Evolutionary conservation across 2,797 vertebrate genomes (phyloP).

Genomic region (Sebastes minor): DNA sequence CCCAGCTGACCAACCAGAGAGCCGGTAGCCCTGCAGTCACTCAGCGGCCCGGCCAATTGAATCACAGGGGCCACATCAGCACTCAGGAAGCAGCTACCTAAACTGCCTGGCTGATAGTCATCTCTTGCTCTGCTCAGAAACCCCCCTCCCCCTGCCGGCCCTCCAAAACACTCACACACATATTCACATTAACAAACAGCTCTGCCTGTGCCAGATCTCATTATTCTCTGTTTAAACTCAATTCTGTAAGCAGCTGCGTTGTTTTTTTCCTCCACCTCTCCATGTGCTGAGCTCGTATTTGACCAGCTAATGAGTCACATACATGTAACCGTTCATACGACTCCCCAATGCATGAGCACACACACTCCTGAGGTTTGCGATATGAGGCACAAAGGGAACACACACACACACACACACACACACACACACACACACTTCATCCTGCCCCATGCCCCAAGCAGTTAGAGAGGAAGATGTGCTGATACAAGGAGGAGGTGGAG

Average conservation of each 20-base stretch:
- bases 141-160: background rate
- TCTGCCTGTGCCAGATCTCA: slow-evolving; percentile 41
- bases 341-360: slow-evolving; percentile 16
- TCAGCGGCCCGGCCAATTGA: slow-evolving; percentile 56
- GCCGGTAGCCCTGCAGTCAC: slow-evolving; percentile 45
- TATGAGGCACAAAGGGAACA: slow-evolving; percentile 33
- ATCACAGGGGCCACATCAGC: slow-evolving; percentile 70
- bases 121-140: slow-evolving; percentile 48
- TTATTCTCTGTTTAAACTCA: slow-evolving; percentile 59
- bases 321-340: slow-evolving; percentile 22
- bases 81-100: slow-evolving; percentile 77
- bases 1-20: slow-evolving; percentile 45
- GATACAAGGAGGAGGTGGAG: slow-evolving; percentile 62
- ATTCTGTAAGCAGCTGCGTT: slow-evolving; percentile 40
- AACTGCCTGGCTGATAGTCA: slow-evolving; percentile 72
- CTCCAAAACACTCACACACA: slow-evolving; percentile 4
- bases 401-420: slow-evolving; percentile 20
- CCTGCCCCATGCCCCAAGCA: slow-evolving; percentile 41
- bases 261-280: slow-evolving; percentile 12
- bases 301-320: slow-evolving; percentile 14
- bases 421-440: slow-evolving; percentile 6
- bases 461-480: slow-evolving; percentile 59
- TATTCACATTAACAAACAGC: slow-evolving; percentile 29
- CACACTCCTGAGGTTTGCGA: slow-evolving; percentile 6
- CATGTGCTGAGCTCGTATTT: slow-evolving; percentile 21